phyloP scores from a whole-genome alignment of 1,140 invertebrate genomes.

The Zophobas atratus region DNA sequence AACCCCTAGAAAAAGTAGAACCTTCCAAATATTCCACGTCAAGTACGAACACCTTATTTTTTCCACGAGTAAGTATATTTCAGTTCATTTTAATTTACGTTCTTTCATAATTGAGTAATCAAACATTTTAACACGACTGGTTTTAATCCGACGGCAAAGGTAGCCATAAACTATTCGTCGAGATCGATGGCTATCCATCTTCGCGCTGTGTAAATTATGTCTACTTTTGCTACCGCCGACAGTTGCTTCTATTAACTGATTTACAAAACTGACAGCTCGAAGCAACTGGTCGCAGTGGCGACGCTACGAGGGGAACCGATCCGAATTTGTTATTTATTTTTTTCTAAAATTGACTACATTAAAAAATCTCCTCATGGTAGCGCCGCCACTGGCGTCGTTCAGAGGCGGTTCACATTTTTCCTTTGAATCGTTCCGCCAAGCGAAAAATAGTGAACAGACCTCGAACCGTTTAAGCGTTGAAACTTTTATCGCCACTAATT shows the following conservation, averaged over 20 bases:
- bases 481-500: conserved; percentile 16
- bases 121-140: conserved; percentile 30
- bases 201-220: neutral
- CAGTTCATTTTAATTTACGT: conserved; percentile 20
- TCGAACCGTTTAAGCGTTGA: conserved; percentile 3
- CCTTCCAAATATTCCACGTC: conserved; percentile 23
- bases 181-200: neutral
- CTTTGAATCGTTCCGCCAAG: neutral
- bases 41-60: conserved; percentile 30
- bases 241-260: conserved; percentile 23
- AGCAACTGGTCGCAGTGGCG: neutral
- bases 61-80: conserved; percentile 31
- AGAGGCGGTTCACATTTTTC: neutral
- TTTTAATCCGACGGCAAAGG: conserved; percentile 13
- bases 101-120: conserved; percentile 8
- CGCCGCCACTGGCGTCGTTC: too few species aligned
- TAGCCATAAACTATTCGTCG: neutral
- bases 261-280: conserved; percentile 36
- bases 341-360: too few species aligned
- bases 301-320: too few species aligned
- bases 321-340: too few species aligned
- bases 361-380: too few species aligned
- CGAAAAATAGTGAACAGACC: conserved; percentile 2
- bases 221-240: conserved; percentile 5
- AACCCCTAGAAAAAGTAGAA: conserved; percentile 16